Percentiles rank a stretch among this genome's conserved stretches.
Evolutionary conservation across 2,113 vertebrate genomes (phyloP).

Genomic region (Elaphurus davidianus): DNA sequence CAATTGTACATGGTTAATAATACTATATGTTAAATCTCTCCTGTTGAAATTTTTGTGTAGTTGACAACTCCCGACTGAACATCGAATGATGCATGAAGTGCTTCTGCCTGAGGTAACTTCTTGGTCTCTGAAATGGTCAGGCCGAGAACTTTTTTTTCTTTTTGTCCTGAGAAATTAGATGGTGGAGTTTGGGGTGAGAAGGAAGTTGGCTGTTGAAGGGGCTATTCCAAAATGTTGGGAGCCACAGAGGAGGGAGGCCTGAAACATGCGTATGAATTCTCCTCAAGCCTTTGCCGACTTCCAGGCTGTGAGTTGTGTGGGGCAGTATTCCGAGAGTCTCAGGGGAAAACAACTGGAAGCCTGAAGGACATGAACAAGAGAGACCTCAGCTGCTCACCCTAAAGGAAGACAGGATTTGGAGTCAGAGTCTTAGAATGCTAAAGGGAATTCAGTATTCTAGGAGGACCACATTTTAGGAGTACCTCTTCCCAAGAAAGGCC

Average conservation of each 20-base stretch:
- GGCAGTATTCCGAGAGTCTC: neutral
- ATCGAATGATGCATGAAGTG: neutral
- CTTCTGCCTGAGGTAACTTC: neutral
- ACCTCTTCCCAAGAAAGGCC: neutral
- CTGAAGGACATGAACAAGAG: neutral
- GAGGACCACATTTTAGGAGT: neutral
- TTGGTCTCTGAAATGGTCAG: neutral
- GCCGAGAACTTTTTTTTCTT: neutral
- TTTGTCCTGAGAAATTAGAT: neutral
- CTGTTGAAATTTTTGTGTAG: neutral
- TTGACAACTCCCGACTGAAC: neutral
- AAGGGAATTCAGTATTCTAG: neutral
- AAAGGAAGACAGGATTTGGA: neutral
- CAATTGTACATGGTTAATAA: neutral
- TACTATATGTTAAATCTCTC: neutral
- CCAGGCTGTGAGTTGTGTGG: neutral
- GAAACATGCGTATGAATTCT: too few species aligned
- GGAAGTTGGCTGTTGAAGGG: neutral
- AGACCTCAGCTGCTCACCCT: neutral
- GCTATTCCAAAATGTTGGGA: neutral
- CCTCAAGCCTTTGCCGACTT: neutral
- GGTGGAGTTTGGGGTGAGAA: neutral
- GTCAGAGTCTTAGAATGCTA: neutral
- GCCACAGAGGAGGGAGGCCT: neutral
- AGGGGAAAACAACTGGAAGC: neutral